A percentile compares a stretch with the other conserved stretches of the same genome.
phyloP scores from a whole-genome alignment of 1,140 invertebrate species.

The Nephila pilipes region DNA sequence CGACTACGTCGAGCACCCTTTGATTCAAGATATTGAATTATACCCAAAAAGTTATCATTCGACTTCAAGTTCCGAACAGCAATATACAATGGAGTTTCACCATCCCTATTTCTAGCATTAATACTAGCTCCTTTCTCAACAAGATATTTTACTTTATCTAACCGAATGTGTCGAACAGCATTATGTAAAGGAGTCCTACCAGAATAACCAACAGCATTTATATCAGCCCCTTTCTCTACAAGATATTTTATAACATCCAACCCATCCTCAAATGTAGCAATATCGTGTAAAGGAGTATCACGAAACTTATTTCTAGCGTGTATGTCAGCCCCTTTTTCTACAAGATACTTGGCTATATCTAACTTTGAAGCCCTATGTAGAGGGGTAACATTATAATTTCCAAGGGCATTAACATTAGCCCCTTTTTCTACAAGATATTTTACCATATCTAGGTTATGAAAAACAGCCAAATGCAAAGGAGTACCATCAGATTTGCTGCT shows the following conservation, averaged over 20 bases:
- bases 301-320: background rate
- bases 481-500: too few species aligned
- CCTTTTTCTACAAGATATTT: background rate
- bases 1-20: too few species aligned
- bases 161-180: background rate
- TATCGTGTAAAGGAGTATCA: background rate
- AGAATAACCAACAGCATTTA: background rate
- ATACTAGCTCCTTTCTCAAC: background rate
- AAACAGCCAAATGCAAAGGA: background rate
- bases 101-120: conserved; percentile 1
- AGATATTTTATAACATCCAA: conserved; percentile 2
- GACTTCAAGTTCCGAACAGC: too few species aligned
- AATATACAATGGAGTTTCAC: too few species aligned
- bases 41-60: too few species aligned
- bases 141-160: background rate
- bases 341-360: background rate
- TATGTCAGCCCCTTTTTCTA: background rate
- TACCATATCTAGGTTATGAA: background rate
- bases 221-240: background rate
- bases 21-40: too few species aligned
- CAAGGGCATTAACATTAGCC: background rate
- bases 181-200: background rate
- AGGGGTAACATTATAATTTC: background rate
- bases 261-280: background rate
- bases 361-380: background rate